Evolutionary conservation across 2,113 vertebrate species (phyloP), one percentile per base, ranked within the genome.

Genomic region (Indicator maculatus): DNA sequence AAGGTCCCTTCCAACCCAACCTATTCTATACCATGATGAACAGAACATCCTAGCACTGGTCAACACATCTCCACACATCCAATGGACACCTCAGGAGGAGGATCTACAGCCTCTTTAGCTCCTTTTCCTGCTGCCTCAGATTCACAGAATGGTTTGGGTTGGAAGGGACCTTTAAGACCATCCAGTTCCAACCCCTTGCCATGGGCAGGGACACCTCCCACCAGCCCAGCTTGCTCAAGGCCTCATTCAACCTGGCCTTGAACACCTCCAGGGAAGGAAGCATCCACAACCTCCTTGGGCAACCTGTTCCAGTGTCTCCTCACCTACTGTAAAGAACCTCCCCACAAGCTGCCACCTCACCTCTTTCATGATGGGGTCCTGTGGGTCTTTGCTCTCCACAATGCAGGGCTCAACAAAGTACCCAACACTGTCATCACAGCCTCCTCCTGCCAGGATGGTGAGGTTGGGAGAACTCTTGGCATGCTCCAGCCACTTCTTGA

Each of bases 401-500:
- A 99, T 98, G 74, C 99, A 99, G 0, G 99, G 99, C 86, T 99
- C 98, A 74, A 99, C 96, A 5, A 98, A 99, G 96, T 99, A 99
- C 0, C 99, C 99, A 5, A 98, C 97, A 0, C 86, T 95, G 84
- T 98, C 95, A 0, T 99, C 97, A 7, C 98, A 99, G 69, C 95
- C 93, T 1, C 99, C 99, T 2, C 99, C 99, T 0, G 99, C 98
- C 53, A 99, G 93, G 92, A 99, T 28, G n/a, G 90, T 98, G 60
- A 99, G 97, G 79, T 65, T 98, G 16, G 98, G 89, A 0, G 99
- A 99, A 3, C 97, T 95, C 89, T 94, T 97, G 17, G 98, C 98
- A 0, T 98, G 98, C 11, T 98, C 96, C 4, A 99, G 95, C 98
- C 98, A 99, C 47, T 90, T 98, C 97, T 96, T 98, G 59, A 98